Evolutionary conservation across 2,113 vertebrate species (phyloP), one percentile per base, ranked within the genome.

Genomic region (Rhinoderma darwinii): DNA sequence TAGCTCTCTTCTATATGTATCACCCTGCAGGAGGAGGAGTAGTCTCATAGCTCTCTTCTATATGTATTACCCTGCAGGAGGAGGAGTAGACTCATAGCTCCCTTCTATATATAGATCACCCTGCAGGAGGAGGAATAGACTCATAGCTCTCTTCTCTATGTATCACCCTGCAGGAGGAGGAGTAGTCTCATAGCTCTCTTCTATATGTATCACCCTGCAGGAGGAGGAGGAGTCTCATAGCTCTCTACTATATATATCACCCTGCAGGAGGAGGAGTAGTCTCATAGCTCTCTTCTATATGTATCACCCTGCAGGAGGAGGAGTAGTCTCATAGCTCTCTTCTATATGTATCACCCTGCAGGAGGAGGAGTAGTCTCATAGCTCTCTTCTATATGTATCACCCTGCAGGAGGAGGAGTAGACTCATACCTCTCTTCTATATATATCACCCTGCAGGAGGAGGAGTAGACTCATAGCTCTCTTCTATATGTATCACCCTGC

Each of bases 41-140:
- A 73, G 70, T 41, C 70, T 41, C 70, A 75, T 44, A 75, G 73
- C 73, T 17, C 41, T 37, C 73, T 47, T 47, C 43, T 75, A n/a
- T n/a, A n/a, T n/a, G n/a, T n/a, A 47, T 75, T 41, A 75, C 73
- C 73, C 73, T 75, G 41, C 41, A 47, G 73, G 41, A 30, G 73
- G 41, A 7, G 73, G 39, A n/a, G 17, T 2, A 39, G 61, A 66
- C 61, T 66, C 27, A 66, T 32, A 66, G 61, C 61, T 61, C 61
- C 61, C 27, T 30, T 66, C 27, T 66, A n/a, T n/a, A n/a, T n/a
- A 12, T 66, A 6, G n/a, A n/a, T 30, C 27, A 66, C n/a, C 27
- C 27, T 66, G 27, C 27, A 66, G 61, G 61, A 14, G 61, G 61
- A 30, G 56, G 56, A n/a, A 9, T 25, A 59, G n/a, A 66, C 61